Conservation (phyloP, 2,113 vertebrate genomes). For the Trichomycterus rosablanca region DNA sequence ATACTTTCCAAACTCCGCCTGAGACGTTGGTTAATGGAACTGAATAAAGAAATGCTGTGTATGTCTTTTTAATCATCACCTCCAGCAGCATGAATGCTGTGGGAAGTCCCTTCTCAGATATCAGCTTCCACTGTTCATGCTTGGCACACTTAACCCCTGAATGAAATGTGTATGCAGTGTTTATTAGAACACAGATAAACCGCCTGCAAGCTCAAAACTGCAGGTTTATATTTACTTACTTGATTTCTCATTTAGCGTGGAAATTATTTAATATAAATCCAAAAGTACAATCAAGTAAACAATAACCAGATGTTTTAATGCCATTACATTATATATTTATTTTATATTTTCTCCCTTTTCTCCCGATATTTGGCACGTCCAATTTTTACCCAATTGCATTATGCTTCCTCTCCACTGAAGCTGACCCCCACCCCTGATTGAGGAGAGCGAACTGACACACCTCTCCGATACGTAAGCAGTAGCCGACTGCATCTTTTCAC, state of each 20-base stretch:
- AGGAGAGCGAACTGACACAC: too few species aligned
- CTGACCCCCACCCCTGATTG: too few species aligned
- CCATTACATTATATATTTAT: too few species aligned
- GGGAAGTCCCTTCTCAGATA: slow-evolving; percentile 23
- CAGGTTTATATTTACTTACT: neutral
- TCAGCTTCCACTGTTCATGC: slow-evolving; percentile 21
- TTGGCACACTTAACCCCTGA: slow-evolving; percentile 14
- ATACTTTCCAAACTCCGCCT: slow-evolving; percentile 4
- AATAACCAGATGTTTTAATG: neutral
- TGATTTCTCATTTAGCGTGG: neutral
- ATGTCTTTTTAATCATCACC: slow-evolving; percentile 35
- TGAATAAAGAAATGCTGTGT: slow-evolving; percentile 30
- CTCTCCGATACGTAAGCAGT: too few species aligned
- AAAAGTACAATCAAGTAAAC: too few species aligned
- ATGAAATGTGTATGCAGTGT: slow-evolving; percentile 3
- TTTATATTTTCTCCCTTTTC: too few species aligned
- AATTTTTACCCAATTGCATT: too few species aligned
- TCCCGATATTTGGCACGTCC: too few species aligned
- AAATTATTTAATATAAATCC: neutral
- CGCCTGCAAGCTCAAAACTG: neutral
- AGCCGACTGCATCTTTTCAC: too few species aligned
- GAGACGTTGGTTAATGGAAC: slow-evolving; percentile 1
- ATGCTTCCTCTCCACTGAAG: too few species aligned
- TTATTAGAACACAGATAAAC: slow-evolving; percentile 4
- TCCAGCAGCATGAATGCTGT: slow-evolving; percentile 29